Percentiles rank a stretch among this genome's conserved stretches.
phyloP scores from a whole-genome alignment of 2,113 vertebrate species.

The Macrotus californicus region DNA sequence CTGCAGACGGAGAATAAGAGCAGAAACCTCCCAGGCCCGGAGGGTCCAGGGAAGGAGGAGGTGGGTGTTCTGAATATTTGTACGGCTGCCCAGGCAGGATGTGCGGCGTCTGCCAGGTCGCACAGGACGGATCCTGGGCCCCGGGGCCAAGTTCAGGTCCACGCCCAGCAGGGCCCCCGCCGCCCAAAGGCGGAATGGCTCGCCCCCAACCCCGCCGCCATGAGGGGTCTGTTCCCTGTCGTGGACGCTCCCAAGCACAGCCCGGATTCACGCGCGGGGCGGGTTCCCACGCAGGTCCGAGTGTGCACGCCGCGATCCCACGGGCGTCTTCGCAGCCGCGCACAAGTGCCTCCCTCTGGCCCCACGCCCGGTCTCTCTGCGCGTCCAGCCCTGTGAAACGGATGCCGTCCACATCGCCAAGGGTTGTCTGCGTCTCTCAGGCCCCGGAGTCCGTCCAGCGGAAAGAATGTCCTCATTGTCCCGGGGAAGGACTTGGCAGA shows the following conservation, averaged over 20 bases:
- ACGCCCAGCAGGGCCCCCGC: fast-evolving
- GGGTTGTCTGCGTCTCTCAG: fast-evolving
- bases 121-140: fast-evolving
- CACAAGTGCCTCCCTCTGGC: fast-evolving
- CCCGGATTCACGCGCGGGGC: fast-evolving
- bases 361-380: fast-evolving
- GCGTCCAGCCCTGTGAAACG: fast-evolving
- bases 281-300: not conserved
- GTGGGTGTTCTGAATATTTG: not conserved
- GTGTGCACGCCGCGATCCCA: no score
- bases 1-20: fast-evolving
- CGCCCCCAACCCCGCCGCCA: no score
- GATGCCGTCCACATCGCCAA: not conserved
- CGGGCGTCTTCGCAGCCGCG: fast-evolving
- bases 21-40: fast-evolving
- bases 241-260: fast-evolving
- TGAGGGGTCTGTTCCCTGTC: not conserved
- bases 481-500: not conserved
- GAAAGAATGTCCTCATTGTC: not conserved
- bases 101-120: fast-evolving
- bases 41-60: not conserved
- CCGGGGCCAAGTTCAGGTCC: fast-evolving
- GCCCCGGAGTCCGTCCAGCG: fast-evolving
- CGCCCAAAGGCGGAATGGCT: fast-evolving
- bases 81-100: fast-evolving